These are phyloP conservation scores for Zophobas morio DNA, from an alignment of 1,140 invertebrate genomes.

Conservation along the genomic window DNA sequence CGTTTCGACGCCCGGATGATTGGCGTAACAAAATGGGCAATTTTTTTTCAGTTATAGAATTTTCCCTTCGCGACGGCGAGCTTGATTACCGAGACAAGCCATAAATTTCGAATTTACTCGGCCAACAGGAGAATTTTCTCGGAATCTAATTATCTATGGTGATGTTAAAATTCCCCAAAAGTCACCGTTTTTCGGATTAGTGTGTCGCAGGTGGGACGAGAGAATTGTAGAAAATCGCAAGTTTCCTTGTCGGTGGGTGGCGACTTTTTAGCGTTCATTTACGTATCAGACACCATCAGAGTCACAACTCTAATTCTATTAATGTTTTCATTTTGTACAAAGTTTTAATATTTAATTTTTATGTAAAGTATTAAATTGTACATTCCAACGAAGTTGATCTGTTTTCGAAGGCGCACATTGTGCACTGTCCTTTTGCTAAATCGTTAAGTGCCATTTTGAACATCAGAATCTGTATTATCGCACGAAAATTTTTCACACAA, in stretches of 20 bases:
- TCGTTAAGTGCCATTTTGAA: conserved; percentile 53
- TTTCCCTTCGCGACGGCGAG: neutral
- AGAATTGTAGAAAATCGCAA: conserved; percentile 28
- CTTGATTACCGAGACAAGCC: conserved; percentile 34
- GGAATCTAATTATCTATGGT: conserved; percentile 24
- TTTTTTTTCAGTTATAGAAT: conserved; percentile 31
- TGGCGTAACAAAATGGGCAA: conserved; percentile 22
- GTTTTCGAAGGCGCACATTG: conserved; percentile 52
- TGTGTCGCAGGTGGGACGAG: conserved; percentile 8
- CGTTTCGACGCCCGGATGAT: conserved; percentile 24
- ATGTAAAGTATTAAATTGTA: conserved; percentile 55
- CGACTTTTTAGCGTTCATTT: conserved; percentile 27
- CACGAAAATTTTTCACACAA: conserved; percentile 16
- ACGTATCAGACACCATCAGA: conserved; percentile 26
- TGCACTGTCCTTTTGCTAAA: conserved; percentile 35
- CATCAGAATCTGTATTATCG: conserved; percentile 42
- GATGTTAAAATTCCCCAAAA: conserved; percentile 18
- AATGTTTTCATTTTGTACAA: conserved; percentile 53
- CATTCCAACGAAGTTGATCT: conserved; percentile 50
- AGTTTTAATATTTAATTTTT: conserved; percentile 55
- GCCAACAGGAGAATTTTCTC: conserved; percentile 24
- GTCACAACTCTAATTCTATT: conserved; percentile 32
- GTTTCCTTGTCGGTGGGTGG: conserved; percentile 40
- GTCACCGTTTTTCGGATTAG: conserved; percentile 5
- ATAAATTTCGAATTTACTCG: conserved; percentile 35